A percentile compares a stretch with the other conserved stretches of the same genome.
These are phyloP conservation scores for Chaetodon trifascialis DNA, from an alignment of 2,113 vertebrate genomes.

Conservation along the genomic window DNA sequence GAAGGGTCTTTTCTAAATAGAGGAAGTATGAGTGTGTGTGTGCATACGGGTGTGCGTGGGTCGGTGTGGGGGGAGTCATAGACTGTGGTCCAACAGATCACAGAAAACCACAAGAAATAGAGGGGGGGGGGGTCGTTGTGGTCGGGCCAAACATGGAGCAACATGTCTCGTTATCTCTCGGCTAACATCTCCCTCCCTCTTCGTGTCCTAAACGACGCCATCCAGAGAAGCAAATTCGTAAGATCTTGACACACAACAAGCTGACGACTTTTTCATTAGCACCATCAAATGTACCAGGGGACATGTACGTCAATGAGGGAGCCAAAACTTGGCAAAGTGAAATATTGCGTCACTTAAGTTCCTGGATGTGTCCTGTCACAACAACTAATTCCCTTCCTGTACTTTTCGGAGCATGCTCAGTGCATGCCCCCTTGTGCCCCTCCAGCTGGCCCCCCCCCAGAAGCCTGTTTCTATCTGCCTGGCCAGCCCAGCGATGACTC, in stretches of 20 bases:
- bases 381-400: constrained; percentile 78
- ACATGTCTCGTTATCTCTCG: constrained; percentile 64
- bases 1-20: constrained; percentile 65
- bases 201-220: constrained; percentile 11
- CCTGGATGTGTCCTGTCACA: constrained; percentile 77
- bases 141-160: constrained; percentile 69
- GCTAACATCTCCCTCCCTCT: constrained; percentile 45
- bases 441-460: constrained; percentile 76
- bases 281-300: constrained; percentile 21
- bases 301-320: constrained; percentile 53
- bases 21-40: constrained; percentile 55
- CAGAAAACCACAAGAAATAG: constrained; percentile 72
- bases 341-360: constrained; percentile 78
- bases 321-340: constrained; percentile 62
- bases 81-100: constrained; percentile 72
- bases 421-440: constrained; percentile 63
- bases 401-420: constrained; percentile 74
- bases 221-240: constrained; percentile 8
- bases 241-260: background rate
- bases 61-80: constrained; percentile 23
- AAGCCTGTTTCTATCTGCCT: constrained; percentile 82
- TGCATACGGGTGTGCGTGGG: constrained; percentile 6
- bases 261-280: background rate
- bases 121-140: constrained; percentile 35
- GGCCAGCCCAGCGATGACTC: constrained; percentile 89